Conservation (phyloP, 2,888 invertebrate genomes). For the Penaeus monodon region DNA sequence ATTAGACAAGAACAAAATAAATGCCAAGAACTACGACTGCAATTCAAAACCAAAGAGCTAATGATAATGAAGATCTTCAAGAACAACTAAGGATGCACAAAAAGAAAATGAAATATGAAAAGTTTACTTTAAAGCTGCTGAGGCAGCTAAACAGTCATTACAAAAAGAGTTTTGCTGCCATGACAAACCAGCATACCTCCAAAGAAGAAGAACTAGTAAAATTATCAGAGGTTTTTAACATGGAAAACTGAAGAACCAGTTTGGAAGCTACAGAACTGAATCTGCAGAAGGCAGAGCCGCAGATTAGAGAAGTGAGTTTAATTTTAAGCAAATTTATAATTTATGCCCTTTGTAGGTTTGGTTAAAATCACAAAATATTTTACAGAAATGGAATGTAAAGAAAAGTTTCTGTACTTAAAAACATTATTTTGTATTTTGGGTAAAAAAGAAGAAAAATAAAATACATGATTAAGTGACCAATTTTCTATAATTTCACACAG, state of each 20-base stretch:
- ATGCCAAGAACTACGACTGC: neutral
- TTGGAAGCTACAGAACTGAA: neutral
- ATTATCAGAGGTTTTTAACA: neutral
- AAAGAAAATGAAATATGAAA: constrained; percentile 5
- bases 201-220: neutral
- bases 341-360: too few species aligned
- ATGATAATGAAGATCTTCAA: neutral
- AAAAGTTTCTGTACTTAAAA: too few species aligned
- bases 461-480: too few species aligned
- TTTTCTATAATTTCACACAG: neutral
- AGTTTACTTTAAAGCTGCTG: neutral
- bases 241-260: constrained; percentile 6
- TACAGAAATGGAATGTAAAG: too few species aligned
- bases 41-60: neutral
- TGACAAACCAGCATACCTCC: neutral
- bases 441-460: too few species aligned
- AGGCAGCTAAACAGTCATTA: neutral
- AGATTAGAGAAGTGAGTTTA: constrained; percentile 15
- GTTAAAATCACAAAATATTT: too few species aligned
- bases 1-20: neutral
- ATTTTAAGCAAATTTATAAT: neutral
- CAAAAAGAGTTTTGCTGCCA: constrained; percentile 6
- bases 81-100: neutral
- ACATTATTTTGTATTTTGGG: too few species aligned
- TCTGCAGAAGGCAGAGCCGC: neutral